Conservation (phyloP, 1,140 invertebrate genomes). For the Halictus rubicundus region DNA sequence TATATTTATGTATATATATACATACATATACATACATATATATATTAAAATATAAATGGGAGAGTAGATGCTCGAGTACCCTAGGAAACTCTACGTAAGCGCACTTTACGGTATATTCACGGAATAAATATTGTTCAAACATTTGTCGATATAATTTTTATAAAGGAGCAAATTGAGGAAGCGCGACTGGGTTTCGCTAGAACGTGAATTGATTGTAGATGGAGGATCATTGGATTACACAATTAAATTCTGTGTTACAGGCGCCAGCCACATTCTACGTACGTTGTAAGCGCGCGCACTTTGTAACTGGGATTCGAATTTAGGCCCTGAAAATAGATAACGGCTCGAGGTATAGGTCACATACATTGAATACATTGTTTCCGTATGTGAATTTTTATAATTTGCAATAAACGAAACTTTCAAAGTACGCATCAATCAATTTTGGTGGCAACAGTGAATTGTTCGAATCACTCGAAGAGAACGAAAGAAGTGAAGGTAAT, state of each 20-base stretch:
- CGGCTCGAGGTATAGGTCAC: background rate
- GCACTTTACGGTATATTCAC: constrained; percentile 15
- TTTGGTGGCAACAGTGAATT: background rate
- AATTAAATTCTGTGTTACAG: constrained; percentile 8
- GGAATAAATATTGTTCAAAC: constrained; percentile 28
- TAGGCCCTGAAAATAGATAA: background rate
- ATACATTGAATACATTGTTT: constrained; percentile 3
- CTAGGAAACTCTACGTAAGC: constrained; percentile 6
- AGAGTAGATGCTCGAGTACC: constrained; percentile 16
- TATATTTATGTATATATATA: background rate
- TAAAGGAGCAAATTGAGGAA: constrained; percentile 8
- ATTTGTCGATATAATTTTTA: constrained; percentile 35
- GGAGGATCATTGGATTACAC: background rate
- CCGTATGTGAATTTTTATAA: constrained; percentile 41
- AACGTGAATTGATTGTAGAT: constrained; percentile 5
- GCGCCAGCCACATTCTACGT: constrained; percentile 6
- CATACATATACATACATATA: background rate
- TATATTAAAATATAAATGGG: background rate
- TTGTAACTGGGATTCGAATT: constrained; percentile 19
- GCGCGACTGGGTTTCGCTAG: constrained; percentile 2
- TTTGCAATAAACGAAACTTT: constrained; percentile 39
- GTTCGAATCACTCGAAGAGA: constrained; percentile 6
- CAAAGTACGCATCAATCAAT: background rate
- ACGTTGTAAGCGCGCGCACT: constrained; percentile 21
- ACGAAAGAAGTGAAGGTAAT: constrained; percentile 15